Evolutionary conservation across 2,113 vertebrate genomes (phyloP), one percentile per base, ranked within the genome.

Genomic region (Amia ocellicauda): DNA sequence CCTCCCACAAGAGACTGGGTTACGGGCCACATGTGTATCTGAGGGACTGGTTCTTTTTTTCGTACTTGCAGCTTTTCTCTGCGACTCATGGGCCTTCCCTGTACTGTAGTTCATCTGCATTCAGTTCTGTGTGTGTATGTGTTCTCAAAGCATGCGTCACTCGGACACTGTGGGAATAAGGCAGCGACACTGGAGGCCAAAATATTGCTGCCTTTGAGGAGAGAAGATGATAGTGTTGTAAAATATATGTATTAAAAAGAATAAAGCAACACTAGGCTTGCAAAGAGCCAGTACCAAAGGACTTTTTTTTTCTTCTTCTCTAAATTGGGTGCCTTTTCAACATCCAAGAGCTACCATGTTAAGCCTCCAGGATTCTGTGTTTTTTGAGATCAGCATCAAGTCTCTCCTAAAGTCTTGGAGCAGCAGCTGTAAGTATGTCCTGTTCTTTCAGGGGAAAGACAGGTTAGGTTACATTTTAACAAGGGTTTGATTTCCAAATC

Each of bases 351-450:
- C 57, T 88, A 83, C 73, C 77, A 98, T 99, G 96, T 89, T 98
- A 81, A 95, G 92, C 78, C 91, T 98, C 69, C 96, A 97, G 88
- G 96, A 99, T 78, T 94, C 95, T 1, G 88, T 96, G 73, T 93
- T 93, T 85, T 99, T 99, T 84, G 96, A 98, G 88, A 95, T 97
- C 77, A 98, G 86, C 90, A 96, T 99, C 78, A 99, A 99, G 88
- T 99, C 96, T 67, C 89, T 99, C 80, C 90, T 98, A 72, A 98
- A 96, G 84, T 94, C 94, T 56, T 98, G 96, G 95, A 96, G 93
- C 81, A 86, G 91, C 83, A 89, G 90, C 89, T 80, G 96, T 99
- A 73, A 97, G 95, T 95, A 91, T 61, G 31, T 36, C n/a, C n/a
- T n/a, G n/a, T n/a, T n/a, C n/a, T n/a, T n/a, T n/a, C n/a, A n/a